These are phyloP conservation scores for Ceratotherium simum DNA, from an alignment of 2,113 vertebrate genomes.

Conservation along the genomic window DNA sequence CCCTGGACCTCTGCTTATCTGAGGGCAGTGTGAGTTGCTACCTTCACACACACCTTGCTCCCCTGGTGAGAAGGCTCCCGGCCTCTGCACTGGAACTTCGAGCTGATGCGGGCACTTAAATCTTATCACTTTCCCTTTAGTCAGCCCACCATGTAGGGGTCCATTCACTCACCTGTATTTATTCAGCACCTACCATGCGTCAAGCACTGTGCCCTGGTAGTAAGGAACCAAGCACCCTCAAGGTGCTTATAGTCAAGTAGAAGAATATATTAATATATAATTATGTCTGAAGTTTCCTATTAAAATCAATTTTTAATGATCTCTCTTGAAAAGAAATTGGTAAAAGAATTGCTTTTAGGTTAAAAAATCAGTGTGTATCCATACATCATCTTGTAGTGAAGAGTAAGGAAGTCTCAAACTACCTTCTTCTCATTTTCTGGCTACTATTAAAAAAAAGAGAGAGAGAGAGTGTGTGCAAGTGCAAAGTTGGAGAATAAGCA, in stretches of 20 bases:
- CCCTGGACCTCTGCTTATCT: background rate
- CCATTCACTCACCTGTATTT: background rate
- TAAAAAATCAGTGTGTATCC: background rate
- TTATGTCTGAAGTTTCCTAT: background rate
- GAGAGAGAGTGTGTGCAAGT: background rate
- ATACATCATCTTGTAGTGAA: background rate
- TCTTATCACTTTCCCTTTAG: background rate
- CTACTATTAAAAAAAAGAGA: background rate
- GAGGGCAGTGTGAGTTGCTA: fast-evolving
- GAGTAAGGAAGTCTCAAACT: background rate
- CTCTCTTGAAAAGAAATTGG: background rate
- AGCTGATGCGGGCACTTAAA: no score
- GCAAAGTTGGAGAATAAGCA: background rate
- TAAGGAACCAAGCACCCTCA: background rate
- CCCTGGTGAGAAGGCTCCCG: background rate
- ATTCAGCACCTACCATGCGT: background rate
- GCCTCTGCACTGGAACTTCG: background rate
- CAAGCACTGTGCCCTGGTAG: background rate
- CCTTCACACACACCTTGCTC: background rate
- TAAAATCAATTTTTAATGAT: background rate
- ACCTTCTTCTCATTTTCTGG: background rate
- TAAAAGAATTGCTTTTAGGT: background rate
- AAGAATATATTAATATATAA: background rate
- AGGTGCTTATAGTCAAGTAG: background rate
- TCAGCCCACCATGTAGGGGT: fast-evolving